phyloP scores from a whole-genome alignment of 2,888 invertebrate species.

The Cybosia mesomella region DNA sequence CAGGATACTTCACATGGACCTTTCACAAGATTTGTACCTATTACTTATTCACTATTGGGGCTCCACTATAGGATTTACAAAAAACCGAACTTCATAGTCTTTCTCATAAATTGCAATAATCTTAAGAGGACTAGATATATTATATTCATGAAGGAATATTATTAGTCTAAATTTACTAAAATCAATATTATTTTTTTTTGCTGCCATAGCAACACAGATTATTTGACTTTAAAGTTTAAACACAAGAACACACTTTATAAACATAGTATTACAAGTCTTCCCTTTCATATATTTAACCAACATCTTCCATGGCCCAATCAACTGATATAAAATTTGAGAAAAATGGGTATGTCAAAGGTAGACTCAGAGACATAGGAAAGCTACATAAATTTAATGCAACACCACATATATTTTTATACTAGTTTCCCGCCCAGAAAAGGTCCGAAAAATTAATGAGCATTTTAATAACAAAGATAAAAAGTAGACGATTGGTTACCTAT shows the following conservation, averaged over 20 bases:
- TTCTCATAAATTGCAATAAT: background rate
- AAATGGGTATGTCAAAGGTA: background rate
- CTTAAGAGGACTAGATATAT: background rate
- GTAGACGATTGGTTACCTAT: slow-evolving; percentile 47
- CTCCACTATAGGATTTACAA: too few species aligned
- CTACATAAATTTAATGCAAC: background rate
- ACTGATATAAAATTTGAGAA: background rate
- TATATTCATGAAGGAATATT: too few species aligned
- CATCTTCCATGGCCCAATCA: background rate
- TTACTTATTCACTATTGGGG: too few species aligned
- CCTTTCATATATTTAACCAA: too few species aligned
- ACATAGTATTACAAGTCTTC: too few species aligned
- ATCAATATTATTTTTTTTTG: too few species aligned
- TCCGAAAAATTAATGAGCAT: background rate
- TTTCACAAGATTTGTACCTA: too few species aligned
- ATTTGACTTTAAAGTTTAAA: background rate
- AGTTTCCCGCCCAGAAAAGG: background rate
- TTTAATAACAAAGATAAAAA: background rate
- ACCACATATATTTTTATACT: background rate
- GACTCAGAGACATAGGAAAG: background rate
- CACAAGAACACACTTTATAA: background rate
- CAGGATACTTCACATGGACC: too few species aligned
- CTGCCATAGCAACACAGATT: too few species aligned
- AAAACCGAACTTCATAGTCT: background rate
- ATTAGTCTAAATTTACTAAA: too few species aligned